phyloP scores from a whole-genome alignment of 1,140 invertebrate genomes.

The Heliconius congener region DNA sequence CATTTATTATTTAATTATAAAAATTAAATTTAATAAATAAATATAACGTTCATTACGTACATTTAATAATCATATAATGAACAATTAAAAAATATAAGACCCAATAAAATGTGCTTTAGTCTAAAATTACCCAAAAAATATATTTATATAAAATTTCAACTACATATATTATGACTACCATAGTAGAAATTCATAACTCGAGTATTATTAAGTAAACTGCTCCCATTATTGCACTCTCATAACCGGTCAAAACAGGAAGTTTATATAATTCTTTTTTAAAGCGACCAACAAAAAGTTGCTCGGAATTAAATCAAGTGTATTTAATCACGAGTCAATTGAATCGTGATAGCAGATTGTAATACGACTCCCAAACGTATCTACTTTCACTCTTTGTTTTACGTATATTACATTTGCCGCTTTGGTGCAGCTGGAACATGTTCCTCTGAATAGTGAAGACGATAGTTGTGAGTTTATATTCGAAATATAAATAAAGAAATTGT shows the following conservation, averaged over 20 bases:
- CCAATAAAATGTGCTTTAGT: neutral
- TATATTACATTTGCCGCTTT: neutral
- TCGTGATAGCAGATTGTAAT: neutral
- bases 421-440: no score
- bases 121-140: neutral
- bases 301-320: neutral
- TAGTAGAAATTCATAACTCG: neutral
- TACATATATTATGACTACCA: neutral
- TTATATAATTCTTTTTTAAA: conserved; percentile 10
- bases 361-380: neutral
- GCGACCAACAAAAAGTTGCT: neutral
- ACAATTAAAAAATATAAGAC: neutral
- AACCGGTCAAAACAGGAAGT: conserved; percentile 13
- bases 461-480: no score
- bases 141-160: neutral
- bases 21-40: no score
- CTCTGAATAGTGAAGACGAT: no score
- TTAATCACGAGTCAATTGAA: conserved; percentile 22
- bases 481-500: no score
- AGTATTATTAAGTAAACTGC: neutral
- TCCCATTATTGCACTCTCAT: conserved; percentile 11
- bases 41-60: no score
- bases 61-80: no score
- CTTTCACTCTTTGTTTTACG: conserved; percentile 10
- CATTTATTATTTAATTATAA: no score